Conservation (phyloP, 2,797 vertebrate genomes). For the Poeciliopsis turneri region DNA sequence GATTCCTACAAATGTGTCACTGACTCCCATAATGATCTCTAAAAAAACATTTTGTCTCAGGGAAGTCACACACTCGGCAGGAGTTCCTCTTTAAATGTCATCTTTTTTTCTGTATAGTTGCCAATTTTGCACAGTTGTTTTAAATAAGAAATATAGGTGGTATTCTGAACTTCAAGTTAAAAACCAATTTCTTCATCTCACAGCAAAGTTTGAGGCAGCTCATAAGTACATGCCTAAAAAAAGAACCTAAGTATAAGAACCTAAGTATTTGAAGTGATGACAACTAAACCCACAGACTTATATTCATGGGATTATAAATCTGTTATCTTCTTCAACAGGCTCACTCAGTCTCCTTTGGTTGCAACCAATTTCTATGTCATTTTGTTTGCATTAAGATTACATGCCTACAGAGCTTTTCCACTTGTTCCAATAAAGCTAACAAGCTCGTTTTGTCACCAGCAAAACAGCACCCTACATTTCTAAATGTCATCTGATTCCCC, state of each 20-base stretch:
- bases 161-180: slow-evolving; percentile 23
- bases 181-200: background rate
- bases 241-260: background rate
- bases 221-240: background rate
- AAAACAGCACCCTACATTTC: slow-evolving; percentile 26
- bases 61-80: slow-evolving; percentile 38
- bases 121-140: slow-evolving; percentile 18
- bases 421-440: slow-evolving; percentile 37
- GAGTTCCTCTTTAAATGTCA: slow-evolving; percentile 37
- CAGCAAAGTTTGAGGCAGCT: background rate
- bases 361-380: slow-evolving; percentile 47
- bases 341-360: slow-evolving; percentile 13
- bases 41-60: slow-evolving; percentile 12
- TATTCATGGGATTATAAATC: slow-evolving; percentile 25
- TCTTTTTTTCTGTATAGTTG: slow-evolving; percentile 15
- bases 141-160: slow-evolving; percentile 42
- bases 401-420: slow-evolving; percentile 45
- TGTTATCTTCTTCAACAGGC: slow-evolving; percentile 62
- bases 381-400: slow-evolving; percentile 55
- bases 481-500: slow-evolving; percentile 68
- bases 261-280: background rate
- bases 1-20: slow-evolving; percentile 13
- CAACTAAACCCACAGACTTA: slow-evolving; percentile 11
- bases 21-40: slow-evolving; percentile 20
- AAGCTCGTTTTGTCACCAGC: slow-evolving; percentile 26